phyloP scores from a whole-genome alignment of 2,797 vertebrate genomes.

The Peromyscus eremicus region DNA sequence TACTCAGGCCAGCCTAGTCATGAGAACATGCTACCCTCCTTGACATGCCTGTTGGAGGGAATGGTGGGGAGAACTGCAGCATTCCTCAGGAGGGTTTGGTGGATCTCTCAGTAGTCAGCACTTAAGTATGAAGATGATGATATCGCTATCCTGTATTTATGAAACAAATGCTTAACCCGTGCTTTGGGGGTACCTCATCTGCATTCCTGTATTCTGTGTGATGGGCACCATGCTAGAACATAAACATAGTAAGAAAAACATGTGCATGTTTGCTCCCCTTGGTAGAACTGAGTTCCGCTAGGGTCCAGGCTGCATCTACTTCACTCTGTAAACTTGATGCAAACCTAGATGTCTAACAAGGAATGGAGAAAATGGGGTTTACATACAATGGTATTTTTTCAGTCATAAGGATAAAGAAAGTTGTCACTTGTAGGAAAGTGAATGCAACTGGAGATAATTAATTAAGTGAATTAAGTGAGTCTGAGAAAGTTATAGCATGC shows the following conservation, averaged over 20 bases:
- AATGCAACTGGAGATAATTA: background rate
- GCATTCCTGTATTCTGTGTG: background rate
- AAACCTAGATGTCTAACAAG: background rate
- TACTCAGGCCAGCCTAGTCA: too few relatives aligned
- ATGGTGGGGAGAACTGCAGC: fast-evolving
- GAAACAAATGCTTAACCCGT: background rate
- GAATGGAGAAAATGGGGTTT: background rate
- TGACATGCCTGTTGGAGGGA: background rate
- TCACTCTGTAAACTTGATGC: background rate
- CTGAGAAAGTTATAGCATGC: background rate
- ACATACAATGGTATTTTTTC: background rate
- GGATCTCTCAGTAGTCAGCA: background rate
- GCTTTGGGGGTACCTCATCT: background rate
- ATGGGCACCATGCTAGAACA: background rate
- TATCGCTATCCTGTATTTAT: background rate
- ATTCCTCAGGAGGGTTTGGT: background rate
- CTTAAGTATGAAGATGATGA: background rate
- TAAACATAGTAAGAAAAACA: background rate
- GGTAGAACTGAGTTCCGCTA: background rate
- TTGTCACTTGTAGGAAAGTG: background rate
- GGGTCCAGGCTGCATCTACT: background rate
- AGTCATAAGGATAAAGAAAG: background rate
- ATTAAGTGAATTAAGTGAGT: background rate
- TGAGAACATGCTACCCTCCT: background rate
- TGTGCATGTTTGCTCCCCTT: background rate